phyloP scores from a whole-genome alignment of 2,113 vertebrate genomes.

The Scartelaos histophorus region DNA sequence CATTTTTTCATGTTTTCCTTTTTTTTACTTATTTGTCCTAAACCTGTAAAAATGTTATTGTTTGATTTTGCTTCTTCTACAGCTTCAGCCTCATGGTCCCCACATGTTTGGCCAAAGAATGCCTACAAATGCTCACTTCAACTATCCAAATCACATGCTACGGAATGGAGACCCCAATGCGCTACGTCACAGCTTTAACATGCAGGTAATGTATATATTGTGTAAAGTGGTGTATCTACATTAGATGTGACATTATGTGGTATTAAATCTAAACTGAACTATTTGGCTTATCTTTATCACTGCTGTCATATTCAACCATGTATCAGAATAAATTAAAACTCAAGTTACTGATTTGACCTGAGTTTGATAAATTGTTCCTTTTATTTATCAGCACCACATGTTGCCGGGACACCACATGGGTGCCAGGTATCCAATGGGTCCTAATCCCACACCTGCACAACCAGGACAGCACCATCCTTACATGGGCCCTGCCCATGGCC shows the following conservation, averaged over 20 bases:
- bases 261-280: no score
- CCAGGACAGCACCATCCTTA: conserved; percentile 75
- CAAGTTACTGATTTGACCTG: neutral
- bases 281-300: no score
- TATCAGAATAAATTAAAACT: neutral
- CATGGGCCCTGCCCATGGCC: conserved; percentile 78
- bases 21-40: neutral
- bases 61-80: neutral
- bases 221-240: neutral
- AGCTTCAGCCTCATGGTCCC: conserved; percentile 74
- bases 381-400: conserved; percentile 72
- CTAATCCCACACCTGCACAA: conserved; percentile 64
- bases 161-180: conserved; percentile 79
- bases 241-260: neutral
- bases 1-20: no score
- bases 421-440: conserved; percentile 75
- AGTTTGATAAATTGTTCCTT: neutral
- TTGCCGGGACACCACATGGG: conserved; percentile 79
- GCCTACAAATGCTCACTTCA: conserved; percentile 77
- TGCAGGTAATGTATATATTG: conserved; percentile 80
- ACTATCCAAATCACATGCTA: conserved; percentile 79
- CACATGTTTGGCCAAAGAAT: conserved; percentile 80
- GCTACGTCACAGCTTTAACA: conserved; percentile 76
- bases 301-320: neutral
- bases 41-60: neutral